Evolutionary conservation across 1,140 invertebrate genomes (phyloP).

Genomic region (Drusus annulatus): DNA sequence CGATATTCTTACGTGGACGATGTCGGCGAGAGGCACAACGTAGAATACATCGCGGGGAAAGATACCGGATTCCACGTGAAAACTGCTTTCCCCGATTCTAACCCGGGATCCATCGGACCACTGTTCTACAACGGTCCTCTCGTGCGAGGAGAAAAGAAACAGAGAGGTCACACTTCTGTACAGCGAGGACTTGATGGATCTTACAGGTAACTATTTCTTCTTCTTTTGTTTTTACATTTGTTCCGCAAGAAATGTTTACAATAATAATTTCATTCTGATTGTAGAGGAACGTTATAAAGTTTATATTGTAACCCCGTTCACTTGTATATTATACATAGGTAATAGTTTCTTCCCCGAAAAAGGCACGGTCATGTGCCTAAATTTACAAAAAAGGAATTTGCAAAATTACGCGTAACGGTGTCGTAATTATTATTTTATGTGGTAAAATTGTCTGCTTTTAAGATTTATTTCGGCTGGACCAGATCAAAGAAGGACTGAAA

Average conservation of each 20-base stretch:
- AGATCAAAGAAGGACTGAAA: constrained; percentile 80
- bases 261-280: too few relatives aligned
- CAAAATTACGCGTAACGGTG: too few relatives aligned
- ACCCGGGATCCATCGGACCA: constrained; percentile 70
- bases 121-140: constrained; percentile 72
- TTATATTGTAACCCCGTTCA: too few relatives aligned
- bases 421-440: too few relatives aligned
- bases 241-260: too few relatives aligned
- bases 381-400: too few relatives aligned
- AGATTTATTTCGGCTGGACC: constrained; percentile 79
- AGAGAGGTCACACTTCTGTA: constrained; percentile 75
- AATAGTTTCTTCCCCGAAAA: too few relatives aligned
- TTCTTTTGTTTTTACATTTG: too few relatives aligned
- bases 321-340: too few relatives aligned
- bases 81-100: constrained; percentile 77
- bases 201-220: constrained; percentile 75
- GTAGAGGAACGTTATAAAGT: too few relatives aligned
- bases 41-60: constrained; percentile 80
- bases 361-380: too few relatives aligned
- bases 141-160: constrained; percentile 69
- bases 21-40: constrained; percentile 79
- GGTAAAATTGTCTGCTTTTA: constrained; percentile 58
- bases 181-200: constrained; percentile 76
- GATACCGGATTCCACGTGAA: constrained; percentile 81
- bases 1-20: constrained; percentile 80